Evolutionary conservation across 2,113 vertebrate species (phyloP), one percentile per base, ranked within the genome.

Genomic region (Falcunculus frontatus): DNA sequence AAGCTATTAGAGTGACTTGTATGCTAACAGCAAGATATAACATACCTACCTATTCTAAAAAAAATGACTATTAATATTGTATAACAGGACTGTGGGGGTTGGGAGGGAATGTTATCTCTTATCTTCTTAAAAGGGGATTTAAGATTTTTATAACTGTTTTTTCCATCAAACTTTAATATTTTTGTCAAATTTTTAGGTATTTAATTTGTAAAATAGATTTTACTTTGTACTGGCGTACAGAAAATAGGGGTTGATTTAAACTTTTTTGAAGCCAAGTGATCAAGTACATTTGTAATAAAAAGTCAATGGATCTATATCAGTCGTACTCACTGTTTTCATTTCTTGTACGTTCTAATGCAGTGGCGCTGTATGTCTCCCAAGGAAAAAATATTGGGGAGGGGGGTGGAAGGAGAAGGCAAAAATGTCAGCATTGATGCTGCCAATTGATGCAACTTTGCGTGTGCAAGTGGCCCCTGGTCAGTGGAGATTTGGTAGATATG

Each of bases 251-350:
- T 98, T 98, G 97, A 97, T 98, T 98, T 98, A 97, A 98, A 97
- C 93, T 98, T 98, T 98, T 95, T 98, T 98, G 97, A 98, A 98
- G 98, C 97, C 97, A 98, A 98, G 97, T 98, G 98, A 98, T 98
- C 97, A 98, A 98, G 97, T 98, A 98, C 97, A 93, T 98, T 98
- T 98, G 97, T 98, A 98, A 98, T 98, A 98, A 98, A 97, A 98
- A 98, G 97, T 98, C 97, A 97, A 98, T 98, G 98, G 98, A 98
- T 98, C 94, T 98, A 91, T 98, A 98, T 97, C 97, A 97, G 95
- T 98, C 83, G 98, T 98, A 98, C 97, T 98, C 97, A 98, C 97
- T 98, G 98, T 98, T 98, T 98, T 98, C 97, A 98, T 98, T 98
- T 98, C 97, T 98, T 98, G 95, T 96, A 96, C 94, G 97, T 97